phyloP scores from a whole-genome alignment of 1,140 invertebrate genomes.

The Mactra quadrangularis region DNA sequence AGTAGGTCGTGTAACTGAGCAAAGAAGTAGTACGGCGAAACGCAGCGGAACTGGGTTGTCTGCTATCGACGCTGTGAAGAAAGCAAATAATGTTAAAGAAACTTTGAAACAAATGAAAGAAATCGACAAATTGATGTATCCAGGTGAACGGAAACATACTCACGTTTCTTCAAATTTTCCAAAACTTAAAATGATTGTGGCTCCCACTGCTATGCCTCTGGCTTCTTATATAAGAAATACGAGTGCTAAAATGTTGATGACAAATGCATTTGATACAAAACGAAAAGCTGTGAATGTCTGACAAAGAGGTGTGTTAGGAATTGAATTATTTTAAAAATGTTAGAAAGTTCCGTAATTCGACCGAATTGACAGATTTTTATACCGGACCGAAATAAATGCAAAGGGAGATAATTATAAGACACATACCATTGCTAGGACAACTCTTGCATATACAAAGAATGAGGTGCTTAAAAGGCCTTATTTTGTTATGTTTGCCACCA shows the following conservation, averaged over 20 bases:
- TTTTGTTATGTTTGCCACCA: no score
- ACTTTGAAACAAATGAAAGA: constrained; percentile 26
- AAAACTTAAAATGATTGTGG: constrained; percentile 50
- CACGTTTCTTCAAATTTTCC: constrained; percentile 20
- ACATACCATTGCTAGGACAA: no score
- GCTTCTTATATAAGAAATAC: constrained; percentile 27
- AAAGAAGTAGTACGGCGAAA: background rate
- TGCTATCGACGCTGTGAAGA: constrained; percentile 41
- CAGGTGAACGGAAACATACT: background rate
- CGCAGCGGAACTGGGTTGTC: background rate
- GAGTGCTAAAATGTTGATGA: constrained; percentile 53
- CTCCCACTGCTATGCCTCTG: constrained; percentile 37
- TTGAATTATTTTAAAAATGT: no score
- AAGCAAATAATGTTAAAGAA: constrained; percentile 35
- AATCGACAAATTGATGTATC: constrained; percentile 35
- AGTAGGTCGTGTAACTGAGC: background rate
- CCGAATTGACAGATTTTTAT: no score
- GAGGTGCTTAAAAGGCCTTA: no score
- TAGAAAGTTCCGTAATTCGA: no score
- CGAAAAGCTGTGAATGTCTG: background rate
- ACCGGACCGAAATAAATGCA: no score
- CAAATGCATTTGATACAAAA: constrained; percentile 7
- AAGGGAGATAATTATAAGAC: no score
- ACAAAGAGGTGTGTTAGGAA: no score
- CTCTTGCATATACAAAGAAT: no score